Evolutionary conservation across 2,797 vertebrate species (phyloP).

Genomic region (Borostomias antarcticus): DNA sequence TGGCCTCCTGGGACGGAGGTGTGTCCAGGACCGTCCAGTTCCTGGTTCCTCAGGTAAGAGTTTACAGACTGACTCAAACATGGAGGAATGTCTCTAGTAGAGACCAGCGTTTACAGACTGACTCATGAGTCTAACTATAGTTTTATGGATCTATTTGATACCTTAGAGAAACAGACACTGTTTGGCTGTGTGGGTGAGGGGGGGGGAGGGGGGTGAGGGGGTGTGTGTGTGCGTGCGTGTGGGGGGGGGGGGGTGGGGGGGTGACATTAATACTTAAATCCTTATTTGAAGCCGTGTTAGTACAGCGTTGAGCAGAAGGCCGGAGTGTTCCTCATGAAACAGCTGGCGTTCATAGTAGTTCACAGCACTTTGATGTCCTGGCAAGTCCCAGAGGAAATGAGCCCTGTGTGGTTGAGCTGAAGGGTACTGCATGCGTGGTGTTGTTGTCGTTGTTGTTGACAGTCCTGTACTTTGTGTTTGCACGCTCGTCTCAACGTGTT

Average conservation of each 20-base stretch:
- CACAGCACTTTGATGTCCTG: conserved; percentile 35
- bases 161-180: too few relatives aligned
- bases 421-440: too few relatives aligned
- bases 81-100: too few relatives aligned
- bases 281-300: conserved; percentile 37
- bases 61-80: too few relatives aligned
- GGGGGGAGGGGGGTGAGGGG: conserved; percentile 2
- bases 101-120: too few relatives aligned
- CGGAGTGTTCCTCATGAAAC: conserved; percentile 18
- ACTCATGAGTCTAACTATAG: too few relatives aligned
- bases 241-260: too few relatives aligned
- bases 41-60: conserved; percentile 91
- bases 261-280: conserved; percentile 61
- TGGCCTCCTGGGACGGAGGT: conserved; percentile 99
- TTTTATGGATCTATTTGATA: too few relatives aligned
- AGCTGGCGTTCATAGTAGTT: conserved; percentile 43
- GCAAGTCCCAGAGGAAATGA: conserved; percentile 28
- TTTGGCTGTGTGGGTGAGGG: too few relatives aligned
- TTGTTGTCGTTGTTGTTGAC: conserved; percentile 17
- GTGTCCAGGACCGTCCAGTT: conserved; percentile 98
- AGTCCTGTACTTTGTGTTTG: too few relatives aligned
- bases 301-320: not conserved
- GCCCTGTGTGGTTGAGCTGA: conserved; percentile 22
- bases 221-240: conserved; percentile 18
- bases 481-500: too few relatives aligned